These are phyloP conservation scores for Phasianus colchicus DNA, from an alignment of 2,113 vertebrate species.

Conservation along the genomic window DNA sequence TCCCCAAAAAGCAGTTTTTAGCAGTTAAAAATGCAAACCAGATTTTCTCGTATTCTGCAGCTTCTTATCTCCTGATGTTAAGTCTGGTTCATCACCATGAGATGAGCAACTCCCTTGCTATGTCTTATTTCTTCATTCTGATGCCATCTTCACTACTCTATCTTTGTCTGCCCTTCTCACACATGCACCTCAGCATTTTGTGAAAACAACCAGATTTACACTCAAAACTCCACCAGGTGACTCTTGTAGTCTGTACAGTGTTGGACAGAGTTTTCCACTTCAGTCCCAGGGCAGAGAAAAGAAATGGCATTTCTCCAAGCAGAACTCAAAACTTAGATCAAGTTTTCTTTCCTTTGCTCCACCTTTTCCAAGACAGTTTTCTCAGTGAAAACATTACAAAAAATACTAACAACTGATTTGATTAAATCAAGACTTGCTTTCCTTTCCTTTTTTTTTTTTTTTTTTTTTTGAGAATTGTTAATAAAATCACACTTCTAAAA, in stretches of 20 bases:
- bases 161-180: not conserved
- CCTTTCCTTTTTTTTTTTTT: not conserved
- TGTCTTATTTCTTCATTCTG: not conserved
- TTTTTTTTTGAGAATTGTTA: not conserved
- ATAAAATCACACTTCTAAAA: not conserved
- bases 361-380: not conserved
- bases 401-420: conserved; percentile 68
- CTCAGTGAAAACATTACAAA: conserved; percentile 55
- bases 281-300: not conserved
- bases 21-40: not conserved
- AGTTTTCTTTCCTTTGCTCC: not conserved
- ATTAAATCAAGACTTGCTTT: conserved; percentile 67
- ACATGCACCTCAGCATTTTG: not conserved
- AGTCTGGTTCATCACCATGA: not conserved
- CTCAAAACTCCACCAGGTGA: not conserved
- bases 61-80: not conserved
- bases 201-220: not conserved
- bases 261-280: not conserved
- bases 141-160: not conserved
- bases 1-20: not conserved
- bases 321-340: not conserved
- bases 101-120: not conserved
- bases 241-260: not conserved
- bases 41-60: not conserved
- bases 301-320: not conserved